Percentiles rank a stretch among this genome's conserved stretches.
phyloP scores from a whole-genome alignment of 2,113 vertebrate genomes.

The Forbesichthys papilliferus region DNA sequence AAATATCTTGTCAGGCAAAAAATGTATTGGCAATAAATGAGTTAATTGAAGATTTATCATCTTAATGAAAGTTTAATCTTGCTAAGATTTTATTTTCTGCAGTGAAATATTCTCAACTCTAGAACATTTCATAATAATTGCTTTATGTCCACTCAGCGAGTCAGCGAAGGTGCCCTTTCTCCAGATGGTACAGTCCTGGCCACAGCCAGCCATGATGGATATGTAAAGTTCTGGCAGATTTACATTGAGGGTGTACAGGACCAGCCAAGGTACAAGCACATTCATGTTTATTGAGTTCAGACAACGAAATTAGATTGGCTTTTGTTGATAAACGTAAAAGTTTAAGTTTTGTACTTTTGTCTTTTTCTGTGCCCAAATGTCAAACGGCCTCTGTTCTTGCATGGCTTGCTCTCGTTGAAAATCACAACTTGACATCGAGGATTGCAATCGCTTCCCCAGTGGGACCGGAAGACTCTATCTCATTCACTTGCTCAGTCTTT shows the following conservation, averaged over 20 bases:
- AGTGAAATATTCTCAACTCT: too few relatives aligned
- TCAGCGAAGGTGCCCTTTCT: constrained; percentile 95
- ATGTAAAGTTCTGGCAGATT: constrained; percentile 99
- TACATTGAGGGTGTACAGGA: constrained; percentile 95
- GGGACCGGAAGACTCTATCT: too few relatives aligned
- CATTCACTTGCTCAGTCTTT: background rate
- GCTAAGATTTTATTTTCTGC: too few relatives aligned
- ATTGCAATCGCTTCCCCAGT: too few relatives aligned
- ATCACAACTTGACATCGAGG: too few relatives aligned
- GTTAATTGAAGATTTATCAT: too few relatives aligned
- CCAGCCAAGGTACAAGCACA: constrained; percentile 83
- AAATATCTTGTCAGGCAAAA: too few relatives aligned
- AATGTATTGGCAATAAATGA: too few relatives aligned
- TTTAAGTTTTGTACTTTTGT: too few relatives aligned
- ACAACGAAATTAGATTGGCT: too few relatives aligned
- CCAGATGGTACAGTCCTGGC: constrained; percentile 96
- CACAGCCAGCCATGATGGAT: constrained; percentile 96
- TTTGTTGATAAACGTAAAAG: too few relatives aligned
- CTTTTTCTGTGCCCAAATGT: background rate
- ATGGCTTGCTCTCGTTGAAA: background rate
- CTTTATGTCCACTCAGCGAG: constrained; percentile 72
- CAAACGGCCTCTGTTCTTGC: background rate
- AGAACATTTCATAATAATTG: background rate
- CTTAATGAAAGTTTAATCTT: too few relatives aligned
- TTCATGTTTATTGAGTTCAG: background rate